A percentile compares a stretch with the other conserved stretches of the same genome.
Evolutionary conservation across 2,888 invertebrate species (phyloP).

Genomic region (Theretra japonica): DNA sequence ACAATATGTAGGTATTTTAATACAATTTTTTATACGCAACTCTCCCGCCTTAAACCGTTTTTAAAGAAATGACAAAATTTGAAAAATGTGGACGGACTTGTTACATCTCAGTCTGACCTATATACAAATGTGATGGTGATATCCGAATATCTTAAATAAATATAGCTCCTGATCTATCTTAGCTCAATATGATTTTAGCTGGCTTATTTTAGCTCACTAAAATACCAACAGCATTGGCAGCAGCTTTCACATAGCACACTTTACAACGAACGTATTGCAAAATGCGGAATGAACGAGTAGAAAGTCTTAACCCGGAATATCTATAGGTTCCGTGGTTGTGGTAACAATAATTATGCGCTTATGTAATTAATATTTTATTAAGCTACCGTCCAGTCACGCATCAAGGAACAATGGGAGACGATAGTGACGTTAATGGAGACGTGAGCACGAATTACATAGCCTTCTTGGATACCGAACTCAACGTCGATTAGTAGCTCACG

Average conservation of each 20-base stretch:
- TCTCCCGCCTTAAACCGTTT: no score
- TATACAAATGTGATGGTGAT: not conserved
- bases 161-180: not conserved
- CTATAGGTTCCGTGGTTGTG: constrained; percentile 7
- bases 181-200: not conserved
- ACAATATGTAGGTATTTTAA: no score
- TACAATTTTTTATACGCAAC: no score
- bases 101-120: no score
- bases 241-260: constrained; percentile 12
- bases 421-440: constrained; percentile 67
- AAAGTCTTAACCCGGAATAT: constrained; percentile 1
- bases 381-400: constrained; percentile 69
- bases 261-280: constrained; percentile 35
- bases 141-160: not conserved
- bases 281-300: constrained; percentile 29
- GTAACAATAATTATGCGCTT: constrained; percentile 17
- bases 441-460: constrained; percentile 64
- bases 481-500: not conserved
- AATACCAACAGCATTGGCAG: not conserved
- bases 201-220: not conserved
- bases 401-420: constrained; percentile 68
- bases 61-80: no score
- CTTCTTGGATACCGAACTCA: constrained; percentile 11
- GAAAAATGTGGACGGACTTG: no score
- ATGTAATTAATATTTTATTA: constrained; percentile 71